These are phyloP conservation scores for Pterocles gutturalis DNA, from an alignment of 2,113 vertebrate species.

Conservation along the genomic window DNA sequence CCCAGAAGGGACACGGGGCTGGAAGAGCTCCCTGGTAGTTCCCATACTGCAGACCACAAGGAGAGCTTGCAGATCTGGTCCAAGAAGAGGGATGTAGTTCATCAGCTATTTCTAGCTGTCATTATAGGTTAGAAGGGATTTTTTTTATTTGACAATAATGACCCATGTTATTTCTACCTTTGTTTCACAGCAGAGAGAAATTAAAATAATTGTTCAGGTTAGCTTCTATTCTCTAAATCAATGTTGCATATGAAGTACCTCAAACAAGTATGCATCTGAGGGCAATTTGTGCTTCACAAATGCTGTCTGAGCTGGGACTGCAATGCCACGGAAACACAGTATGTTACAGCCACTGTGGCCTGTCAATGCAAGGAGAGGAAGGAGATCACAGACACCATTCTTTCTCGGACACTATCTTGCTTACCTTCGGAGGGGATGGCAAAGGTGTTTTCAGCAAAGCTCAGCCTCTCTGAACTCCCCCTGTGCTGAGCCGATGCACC, in stretches of 20 bases:
- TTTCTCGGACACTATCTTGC: background rate
- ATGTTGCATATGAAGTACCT: background rate
- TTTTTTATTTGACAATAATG: background rate
- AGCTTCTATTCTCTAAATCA: background rate
- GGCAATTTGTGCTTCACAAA: background rate
- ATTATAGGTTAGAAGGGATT: background rate
- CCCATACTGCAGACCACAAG: background rate
- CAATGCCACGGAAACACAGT: background rate
- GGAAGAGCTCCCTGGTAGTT: background rate
- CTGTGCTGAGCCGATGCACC: background rate
- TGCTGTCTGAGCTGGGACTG: background rate
- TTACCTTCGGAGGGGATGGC: background rate
- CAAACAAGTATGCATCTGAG: background rate
- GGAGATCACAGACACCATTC: background rate
- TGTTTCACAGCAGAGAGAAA: background rate
- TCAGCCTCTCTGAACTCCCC: background rate
- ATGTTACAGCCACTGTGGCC: background rate
- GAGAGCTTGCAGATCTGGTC: background rate
- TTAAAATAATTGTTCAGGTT: background rate
- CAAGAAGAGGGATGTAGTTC: background rate
- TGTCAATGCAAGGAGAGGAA: background rate
- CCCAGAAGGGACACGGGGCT: background rate
- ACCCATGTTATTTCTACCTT: background rate
- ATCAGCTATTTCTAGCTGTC: background rate
- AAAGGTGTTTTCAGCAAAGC: background rate